Conservation (phyloP, 23 tunicate species). For the Oikopleura vanhoeffeni region DNA sequence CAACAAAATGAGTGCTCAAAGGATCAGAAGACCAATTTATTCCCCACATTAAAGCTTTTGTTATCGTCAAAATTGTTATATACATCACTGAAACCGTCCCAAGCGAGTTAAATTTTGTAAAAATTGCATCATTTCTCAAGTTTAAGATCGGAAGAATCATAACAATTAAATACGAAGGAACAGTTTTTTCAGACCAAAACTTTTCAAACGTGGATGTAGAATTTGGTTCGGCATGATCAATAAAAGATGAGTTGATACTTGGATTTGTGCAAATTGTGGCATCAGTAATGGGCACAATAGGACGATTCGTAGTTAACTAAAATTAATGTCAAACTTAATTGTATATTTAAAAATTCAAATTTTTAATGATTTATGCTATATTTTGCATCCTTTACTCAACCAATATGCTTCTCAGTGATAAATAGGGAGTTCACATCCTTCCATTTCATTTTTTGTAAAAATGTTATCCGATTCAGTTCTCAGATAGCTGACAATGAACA, state of each 20-base stretch:
- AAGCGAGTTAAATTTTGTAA: constrained; percentile 39
- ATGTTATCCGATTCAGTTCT: too few relatives aligned
- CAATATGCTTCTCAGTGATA: too few relatives aligned
- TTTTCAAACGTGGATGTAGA: neutral
- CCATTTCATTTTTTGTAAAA: too few relatives aligned
- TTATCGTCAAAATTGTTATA: constrained; percentile 25
- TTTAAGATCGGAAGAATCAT: constrained; percentile 51
- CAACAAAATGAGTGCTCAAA: neutral
- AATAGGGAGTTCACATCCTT: too few relatives aligned
- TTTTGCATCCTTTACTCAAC: too few relatives aligned
- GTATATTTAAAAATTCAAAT: too few relatives aligned
- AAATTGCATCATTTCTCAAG: constrained; percentile 58
- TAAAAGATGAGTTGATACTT: neutral
- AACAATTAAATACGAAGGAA: constrained; percentile 45
- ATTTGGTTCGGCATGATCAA: neutral
- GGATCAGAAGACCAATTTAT: constrained; percentile 22
- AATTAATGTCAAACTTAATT: too few relatives aligned
- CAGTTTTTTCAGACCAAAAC: constrained; percentile 36
- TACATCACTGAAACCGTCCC: constrained; percentile 63
- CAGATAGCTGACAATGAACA: too few relatives aligned
- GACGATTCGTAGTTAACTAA: neutral
- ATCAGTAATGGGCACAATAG: neutral
- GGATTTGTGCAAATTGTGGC: neutral
- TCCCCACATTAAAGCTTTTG: constrained; percentile 34
- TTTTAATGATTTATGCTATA: too few relatives aligned